phyloP scores from a whole-genome alignment of 2,888 invertebrate species.

The Nomada fucata region DNA sequence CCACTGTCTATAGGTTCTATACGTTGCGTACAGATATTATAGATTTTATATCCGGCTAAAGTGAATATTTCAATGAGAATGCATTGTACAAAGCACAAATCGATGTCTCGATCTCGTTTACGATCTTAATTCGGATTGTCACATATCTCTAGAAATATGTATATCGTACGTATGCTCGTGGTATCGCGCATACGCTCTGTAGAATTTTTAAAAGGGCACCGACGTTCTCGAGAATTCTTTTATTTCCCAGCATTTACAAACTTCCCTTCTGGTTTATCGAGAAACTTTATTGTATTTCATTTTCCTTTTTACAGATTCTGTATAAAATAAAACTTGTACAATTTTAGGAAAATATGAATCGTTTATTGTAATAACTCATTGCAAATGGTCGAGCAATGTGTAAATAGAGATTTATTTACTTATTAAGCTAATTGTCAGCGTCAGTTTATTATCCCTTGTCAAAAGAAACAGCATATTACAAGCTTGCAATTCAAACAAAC shows the following conservation, averaged over 20 bases:
- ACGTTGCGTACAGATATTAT: background rate
- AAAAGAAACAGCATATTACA: background rate
- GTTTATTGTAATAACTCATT: constrained; percentile 83
- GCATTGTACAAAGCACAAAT: background rate
- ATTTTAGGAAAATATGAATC: constrained; percentile 80
- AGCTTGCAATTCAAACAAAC: background rate
- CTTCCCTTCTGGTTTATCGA: constrained; percentile 22
- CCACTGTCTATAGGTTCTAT: background rate
- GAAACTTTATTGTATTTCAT: constrained; percentile 57
- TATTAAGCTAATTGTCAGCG: constrained; percentile 73
- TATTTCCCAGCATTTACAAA: constrained; percentile 23
- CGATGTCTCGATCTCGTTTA: constrained; percentile 1
- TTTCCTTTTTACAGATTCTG: constrained; percentile 62
- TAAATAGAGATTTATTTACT: constrained; percentile 84
- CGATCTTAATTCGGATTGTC: constrained; percentile 35
- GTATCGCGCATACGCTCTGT: constrained; percentile 27
- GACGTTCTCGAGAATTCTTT: background rate
- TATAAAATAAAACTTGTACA: constrained; percentile 81
- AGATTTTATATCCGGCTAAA: background rate
- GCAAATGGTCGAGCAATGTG: constrained; percentile 80
- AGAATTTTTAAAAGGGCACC: constrained; percentile 30
- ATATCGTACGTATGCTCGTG: constrained; percentile 6
- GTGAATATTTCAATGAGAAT: background rate
- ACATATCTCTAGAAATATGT: constrained; percentile 38
- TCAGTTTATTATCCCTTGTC: constrained; percentile 42